These are phyloP conservation scores for Picathartes gymnocephalus DNA, from an alignment of 2,113 vertebrate genomes.

Conservation along the genomic window DNA sequence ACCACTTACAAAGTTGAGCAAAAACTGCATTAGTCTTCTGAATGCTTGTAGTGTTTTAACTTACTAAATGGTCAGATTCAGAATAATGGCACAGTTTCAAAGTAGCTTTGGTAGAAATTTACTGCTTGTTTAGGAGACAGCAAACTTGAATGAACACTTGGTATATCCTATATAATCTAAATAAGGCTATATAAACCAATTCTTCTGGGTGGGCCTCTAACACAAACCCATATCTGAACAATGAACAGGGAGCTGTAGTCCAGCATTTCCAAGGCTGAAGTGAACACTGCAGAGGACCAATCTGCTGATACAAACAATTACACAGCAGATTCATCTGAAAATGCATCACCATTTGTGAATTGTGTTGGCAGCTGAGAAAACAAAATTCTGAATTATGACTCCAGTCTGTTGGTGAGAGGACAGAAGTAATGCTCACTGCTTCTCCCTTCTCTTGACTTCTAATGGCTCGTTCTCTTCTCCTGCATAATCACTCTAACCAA, in stretches of 20 bases:
- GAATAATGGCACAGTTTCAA: not conserved
- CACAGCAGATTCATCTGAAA: not conserved
- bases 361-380: not conserved
- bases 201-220: not conserved
- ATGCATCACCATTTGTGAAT: not conserved
- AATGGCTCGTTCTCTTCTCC: not conserved
- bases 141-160: not conserved
- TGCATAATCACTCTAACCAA: not conserved
- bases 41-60: slow-evolving; percentile 5
- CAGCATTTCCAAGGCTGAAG: not conserved
- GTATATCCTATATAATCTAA: not conserved
- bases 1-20: not conserved
- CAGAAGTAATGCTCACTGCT: not conserved
- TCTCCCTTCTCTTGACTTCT: not conserved
- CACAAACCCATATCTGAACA: not conserved
- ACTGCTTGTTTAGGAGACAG: not conserved
- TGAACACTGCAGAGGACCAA: not conserved
- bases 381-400: not conserved
- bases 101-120: slow-evolving; percentile 7
- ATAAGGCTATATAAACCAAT: not conserved
- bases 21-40: not conserved
- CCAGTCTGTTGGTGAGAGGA: not conserved
- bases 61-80: not conserved
- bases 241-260: not conserved
- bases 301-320: not conserved